phyloP scores from a whole-genome alignment of 1,140 invertebrate species.

The Drosophila subobscura region DNA sequence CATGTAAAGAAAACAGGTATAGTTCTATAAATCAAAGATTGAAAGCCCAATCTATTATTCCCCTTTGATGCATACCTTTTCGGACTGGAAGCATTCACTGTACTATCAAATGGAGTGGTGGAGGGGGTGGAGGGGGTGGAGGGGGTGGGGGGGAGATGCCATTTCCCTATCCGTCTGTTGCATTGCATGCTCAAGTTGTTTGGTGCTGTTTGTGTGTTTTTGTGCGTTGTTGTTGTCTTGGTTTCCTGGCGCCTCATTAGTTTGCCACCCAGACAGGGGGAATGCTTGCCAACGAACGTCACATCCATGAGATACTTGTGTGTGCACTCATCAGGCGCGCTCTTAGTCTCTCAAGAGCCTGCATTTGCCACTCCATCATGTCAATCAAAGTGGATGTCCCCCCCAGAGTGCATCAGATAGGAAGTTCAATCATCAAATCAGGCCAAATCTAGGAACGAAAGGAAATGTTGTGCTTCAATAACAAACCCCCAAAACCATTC shows the following conservation, averaged over 20 bases:
- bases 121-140: too few species aligned
- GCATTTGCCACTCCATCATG: constrained; percentile 55
- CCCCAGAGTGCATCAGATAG: constrained; percentile 5
- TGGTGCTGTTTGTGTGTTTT: constrained; percentile 39
- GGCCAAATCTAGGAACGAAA: constrained; percentile 38
- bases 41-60: too few species aligned
- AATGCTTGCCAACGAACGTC: constrained; percentile 33
- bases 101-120: too few species aligned
- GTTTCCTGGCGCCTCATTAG: constrained; percentile 68
- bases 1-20: too few species aligned
- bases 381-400: constrained; percentile 60
- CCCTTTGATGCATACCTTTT: too few species aligned
- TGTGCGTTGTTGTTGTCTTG: constrained; percentile 17
- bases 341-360: constrained; percentile 44
- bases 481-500: constrained; percentile 60
- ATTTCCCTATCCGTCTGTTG: not conserved
- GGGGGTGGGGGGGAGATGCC: too few species aligned
- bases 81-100: too few species aligned
- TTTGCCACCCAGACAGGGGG: constrained; percentile 42
- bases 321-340: not conserved
- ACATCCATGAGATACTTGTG: constrained; percentile 25
- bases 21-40: too few species aligned
- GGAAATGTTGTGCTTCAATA: constrained; percentile 36
- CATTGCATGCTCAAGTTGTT: constrained; percentile 32
- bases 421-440: constrained; percentile 52